Conservation (phyloP, 2,113 vertebrate genomes). For the Cyanoderma ruficeps region DNA sequence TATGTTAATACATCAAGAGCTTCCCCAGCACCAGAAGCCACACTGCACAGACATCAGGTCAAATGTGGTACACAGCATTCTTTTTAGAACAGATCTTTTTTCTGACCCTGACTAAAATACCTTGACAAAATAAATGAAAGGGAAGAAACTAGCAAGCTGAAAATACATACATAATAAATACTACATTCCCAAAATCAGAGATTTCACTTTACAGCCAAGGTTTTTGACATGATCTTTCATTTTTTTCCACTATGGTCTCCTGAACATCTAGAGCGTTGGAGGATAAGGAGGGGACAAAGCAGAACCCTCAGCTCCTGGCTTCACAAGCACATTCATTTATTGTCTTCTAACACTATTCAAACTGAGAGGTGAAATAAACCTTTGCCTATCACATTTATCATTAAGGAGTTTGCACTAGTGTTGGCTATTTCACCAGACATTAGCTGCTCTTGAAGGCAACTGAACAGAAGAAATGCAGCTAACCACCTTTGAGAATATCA, state of each 20-base stretch:
- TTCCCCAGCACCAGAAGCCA: background rate
- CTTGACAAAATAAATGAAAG: background rate
- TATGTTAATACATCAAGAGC: accelerated
- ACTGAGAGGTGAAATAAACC: background rate
- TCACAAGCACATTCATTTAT: background rate
- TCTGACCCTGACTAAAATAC: background rate
- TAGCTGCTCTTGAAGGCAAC: background rate
- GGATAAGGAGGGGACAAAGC: background rate
- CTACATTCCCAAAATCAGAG: background rate
- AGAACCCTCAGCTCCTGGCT: background rate
- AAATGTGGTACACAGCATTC: accelerated
- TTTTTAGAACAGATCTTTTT: background rate
- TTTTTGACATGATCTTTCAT: background rate
- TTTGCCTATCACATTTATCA: background rate
- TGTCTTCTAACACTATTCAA: background rate
- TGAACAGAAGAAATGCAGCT: background rate
- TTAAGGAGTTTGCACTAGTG: background rate
- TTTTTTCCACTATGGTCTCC: background rate
- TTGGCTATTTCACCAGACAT: background rate
- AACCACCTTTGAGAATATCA: background rate
- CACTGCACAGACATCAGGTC: accelerated
- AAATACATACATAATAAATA: background rate
- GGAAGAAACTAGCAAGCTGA: background rate
- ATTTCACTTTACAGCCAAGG: background rate
- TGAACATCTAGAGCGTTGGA: background rate